Percentiles rank a stretch among this genome's conserved stretches.
Evolutionary conservation across 1,140 invertebrate species (phyloP).

Genomic region (Spodoptera litura): DNA sequence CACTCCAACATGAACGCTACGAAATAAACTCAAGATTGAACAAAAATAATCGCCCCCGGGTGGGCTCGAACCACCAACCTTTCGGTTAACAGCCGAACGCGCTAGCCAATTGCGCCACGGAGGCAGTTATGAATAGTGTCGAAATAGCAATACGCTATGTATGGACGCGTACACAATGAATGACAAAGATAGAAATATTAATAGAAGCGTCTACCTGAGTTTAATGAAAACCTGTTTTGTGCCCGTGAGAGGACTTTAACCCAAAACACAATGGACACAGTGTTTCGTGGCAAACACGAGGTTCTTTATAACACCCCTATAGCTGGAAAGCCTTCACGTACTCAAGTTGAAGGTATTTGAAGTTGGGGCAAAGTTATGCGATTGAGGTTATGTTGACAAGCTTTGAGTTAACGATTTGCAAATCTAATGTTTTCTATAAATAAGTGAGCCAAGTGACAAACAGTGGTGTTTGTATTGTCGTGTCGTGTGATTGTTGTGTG

Average conservation of each 20-base stretch:
- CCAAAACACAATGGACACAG: slow-evolving; percentile 40
- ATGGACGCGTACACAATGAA: slow-evolving; percentile 31
- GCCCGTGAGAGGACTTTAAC: slow-evolving; percentile 56
- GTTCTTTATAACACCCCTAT: not conserved
- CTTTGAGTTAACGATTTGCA: slow-evolving; percentile 52
- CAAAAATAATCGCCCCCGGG: slow-evolving; percentile 86
- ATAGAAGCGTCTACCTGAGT: slow-evolving; percentile 67
- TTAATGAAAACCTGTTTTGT: slow-evolving; percentile 76
- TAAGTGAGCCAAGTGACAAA: slow-evolving; percentile 14
- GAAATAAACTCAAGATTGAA: not conserved
- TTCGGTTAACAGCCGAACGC: slow-evolving; percentile 93
- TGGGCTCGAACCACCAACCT: slow-evolving; percentile 96
- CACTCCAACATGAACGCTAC: not conserved
- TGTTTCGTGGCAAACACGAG: slow-evolving; percentile 29
- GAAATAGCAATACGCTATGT: slow-evolving; percentile 53
- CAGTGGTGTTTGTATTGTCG: slow-evolving; percentile 1
- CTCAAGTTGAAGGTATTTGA: slow-evolving; percentile 58
- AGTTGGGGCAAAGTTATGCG: slow-evolving; percentile 62
- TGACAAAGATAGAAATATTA: slow-evolving; percentile 72
- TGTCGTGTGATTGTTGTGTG: not conserved
- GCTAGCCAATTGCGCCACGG: slow-evolving; percentile 92
- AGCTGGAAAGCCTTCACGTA: slow-evolving; percentile 58
- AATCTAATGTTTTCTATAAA: slow-evolving; percentile 40
- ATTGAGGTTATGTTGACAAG: slow-evolving; percentile 82
- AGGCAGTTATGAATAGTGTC: slow-evolving; percentile 79